Conservation (phyloP, 2,888 invertebrate species). For the Carpatolechia fugitivella region DNA sequence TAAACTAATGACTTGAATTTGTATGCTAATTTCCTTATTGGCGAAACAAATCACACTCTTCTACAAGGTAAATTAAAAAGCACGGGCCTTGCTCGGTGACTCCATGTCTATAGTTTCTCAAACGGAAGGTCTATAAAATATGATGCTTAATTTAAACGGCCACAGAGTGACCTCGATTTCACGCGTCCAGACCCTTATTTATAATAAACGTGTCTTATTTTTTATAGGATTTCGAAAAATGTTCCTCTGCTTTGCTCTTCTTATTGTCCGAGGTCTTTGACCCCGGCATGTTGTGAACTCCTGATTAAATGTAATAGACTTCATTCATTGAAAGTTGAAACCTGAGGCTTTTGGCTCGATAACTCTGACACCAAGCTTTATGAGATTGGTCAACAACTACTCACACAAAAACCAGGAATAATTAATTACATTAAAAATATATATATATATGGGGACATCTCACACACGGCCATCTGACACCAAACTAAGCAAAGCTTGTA, state of each 20-base stretch:
- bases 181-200: conserved; percentile 35
- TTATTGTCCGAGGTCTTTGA: conserved; percentile 14
- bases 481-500: too few relatives aligned
- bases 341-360: too few relatives aligned
- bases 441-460: too few relatives aligned
- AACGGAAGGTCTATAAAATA: conserved; percentile 41
- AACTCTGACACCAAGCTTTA: too few relatives aligned
- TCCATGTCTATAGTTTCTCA: neutral
- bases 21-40: too few relatives aligned
- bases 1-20: too few relatives aligned
- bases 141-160: conserved; percentile 52
- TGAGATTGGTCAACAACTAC: too few relatives aligned
- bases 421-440: too few relatives aligned
- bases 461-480: too few relatives aligned
- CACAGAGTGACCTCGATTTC: conserved; percentile 40
- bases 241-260: neutral
- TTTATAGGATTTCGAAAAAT: conserved; percentile 14
- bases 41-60: too few relatives aligned
- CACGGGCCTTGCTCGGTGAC: neutral
- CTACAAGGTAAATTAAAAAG: too few relatives aligned
- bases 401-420: too few relatives aligned
- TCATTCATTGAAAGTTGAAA: neutral
- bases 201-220: conserved; percentile 27
- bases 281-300: neutral
- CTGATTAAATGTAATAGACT: neutral